Base-by-base conservation (phyloP, 2,797 vertebrate species). In the Paguma larvata region DNA sequence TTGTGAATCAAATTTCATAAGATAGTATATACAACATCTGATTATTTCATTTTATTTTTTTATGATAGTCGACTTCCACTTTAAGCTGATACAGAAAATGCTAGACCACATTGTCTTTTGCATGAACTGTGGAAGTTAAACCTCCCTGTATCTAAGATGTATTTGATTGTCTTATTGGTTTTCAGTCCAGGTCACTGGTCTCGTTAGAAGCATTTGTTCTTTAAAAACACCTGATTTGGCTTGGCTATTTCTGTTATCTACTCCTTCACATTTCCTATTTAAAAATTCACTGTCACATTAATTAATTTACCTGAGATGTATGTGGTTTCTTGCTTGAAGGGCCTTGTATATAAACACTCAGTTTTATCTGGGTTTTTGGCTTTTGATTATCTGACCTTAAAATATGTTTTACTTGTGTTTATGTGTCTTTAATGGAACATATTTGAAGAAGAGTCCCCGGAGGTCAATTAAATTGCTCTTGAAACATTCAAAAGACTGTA, bases 391-490 rank as follows among this genome's bases (percentile, higher is more conserved):
- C 78, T 89, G 84, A 80, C 46, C 89, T 95, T 97, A 97, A 94
- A 89, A 88, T 91, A 72, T 53, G 53, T 93, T 96, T 62, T 94
- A 32, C n/a, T 89, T 96, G 62, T 97, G 85, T 94, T 97, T 96
- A 67, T 89, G 51, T 97, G 90, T 96, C 68, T 95, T 97, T 97
- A 93, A 91, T 92, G 93, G 85, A 84, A 93, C 44, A 34, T 18
- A 30, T 91, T 92, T 96, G 93, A 97, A 97, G 96, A 94, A 95
- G 2, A 97, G 94, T 94, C 97, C 80, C 68, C 82, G 80, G 91
- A 78, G 98, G 96, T 96, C 53, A 97, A 85, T 82, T 93, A 56
- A 51, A 96, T 94, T 97, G 97, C 91, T 98, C 91, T 96, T 97
- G 93, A 97, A 93, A 80, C 6, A 4, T 94, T 97, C 95, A 95